A percentile compares a stretch with the other conserved stretches of the same genome.
Evolutionary conservation across 2,797 vertebrate genomes (phyloP).

Genomic region (Geotrypetes seraphini): DNA sequence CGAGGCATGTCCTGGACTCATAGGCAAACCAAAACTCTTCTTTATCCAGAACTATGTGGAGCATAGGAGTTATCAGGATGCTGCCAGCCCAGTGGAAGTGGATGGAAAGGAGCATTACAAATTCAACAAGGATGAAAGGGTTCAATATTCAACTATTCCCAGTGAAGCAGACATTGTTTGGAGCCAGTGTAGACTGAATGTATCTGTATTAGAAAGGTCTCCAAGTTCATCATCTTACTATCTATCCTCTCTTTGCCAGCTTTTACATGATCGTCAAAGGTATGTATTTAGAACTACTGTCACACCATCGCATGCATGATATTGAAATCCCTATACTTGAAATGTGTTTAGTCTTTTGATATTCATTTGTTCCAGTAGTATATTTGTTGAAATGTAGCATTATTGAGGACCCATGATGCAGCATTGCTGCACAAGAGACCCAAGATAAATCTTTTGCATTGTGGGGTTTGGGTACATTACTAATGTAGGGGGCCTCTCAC

Average conservation of each 20-base stretch:
- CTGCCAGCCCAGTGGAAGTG: constrained; percentile 41
- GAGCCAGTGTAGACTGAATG: constrained; percentile 74
- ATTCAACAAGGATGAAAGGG: not conserved
- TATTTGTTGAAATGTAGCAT: no score
- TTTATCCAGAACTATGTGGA: constrained; percentile 79
- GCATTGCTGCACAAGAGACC: no score
- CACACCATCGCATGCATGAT: no score
- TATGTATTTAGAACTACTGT: no score
- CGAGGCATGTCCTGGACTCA: constrained; percentile 56
- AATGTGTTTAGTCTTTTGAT: no score
- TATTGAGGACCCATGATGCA: no score
- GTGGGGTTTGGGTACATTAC: no score
- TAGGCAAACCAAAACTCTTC: constrained; percentile 87
- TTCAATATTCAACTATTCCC: constrained; percentile 37
- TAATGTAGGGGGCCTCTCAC: no score
- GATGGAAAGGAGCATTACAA: constrained; percentile 35
- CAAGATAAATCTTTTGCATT: no score
- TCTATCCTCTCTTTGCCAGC: constrained; percentile 53
- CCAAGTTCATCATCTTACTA: constrained; percentile 53
- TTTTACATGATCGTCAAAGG: constrained; percentile 45
- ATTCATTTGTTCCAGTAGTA: no score
- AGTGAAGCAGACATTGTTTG: constrained; percentile 77
- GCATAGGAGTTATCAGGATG: constrained; percentile 8
- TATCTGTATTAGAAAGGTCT: constrained; percentile 35
- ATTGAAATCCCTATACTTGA: no score